Conservation (phyloP, 2,797 vertebrate genomes). For the Sus cebifrons region DNA sequence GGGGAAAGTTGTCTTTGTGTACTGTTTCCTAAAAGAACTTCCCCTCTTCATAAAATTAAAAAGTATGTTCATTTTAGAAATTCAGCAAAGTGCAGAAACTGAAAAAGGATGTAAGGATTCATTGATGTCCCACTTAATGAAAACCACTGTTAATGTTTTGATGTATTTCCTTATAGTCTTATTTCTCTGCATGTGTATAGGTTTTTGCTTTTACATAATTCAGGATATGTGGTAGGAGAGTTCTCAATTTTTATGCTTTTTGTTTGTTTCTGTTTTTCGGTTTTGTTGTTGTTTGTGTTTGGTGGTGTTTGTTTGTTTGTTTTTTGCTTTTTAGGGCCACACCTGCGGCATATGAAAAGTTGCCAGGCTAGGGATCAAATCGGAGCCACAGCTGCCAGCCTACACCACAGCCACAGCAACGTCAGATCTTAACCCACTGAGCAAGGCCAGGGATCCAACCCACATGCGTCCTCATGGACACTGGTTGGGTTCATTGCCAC, state of each 20-base stretch:
- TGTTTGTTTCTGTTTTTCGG: too few relatives aligned
- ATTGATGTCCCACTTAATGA: background rate
- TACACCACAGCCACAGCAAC: too few relatives aligned
- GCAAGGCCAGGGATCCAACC: too few relatives aligned
- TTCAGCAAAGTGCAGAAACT: background rate
- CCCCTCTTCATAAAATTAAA: background rate
- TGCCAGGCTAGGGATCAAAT: too few relatives aligned
- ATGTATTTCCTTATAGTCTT: background rate
- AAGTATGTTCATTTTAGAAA: background rate
- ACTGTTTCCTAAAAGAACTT: background rate
- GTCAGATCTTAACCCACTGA: too few relatives aligned
- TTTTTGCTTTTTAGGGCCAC: too few relatives aligned
- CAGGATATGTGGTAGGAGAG: background rate
- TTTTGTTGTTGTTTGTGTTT: too few relatives aligned
- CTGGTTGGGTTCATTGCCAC: too few relatives aligned
- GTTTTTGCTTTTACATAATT: slow-evolving; percentile 1
- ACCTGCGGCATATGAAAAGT: too few relatives aligned
- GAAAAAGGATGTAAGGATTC: background rate
- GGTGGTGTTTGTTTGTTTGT: too few relatives aligned
- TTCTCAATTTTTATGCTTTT: background rate
- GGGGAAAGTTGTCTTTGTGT: background rate
- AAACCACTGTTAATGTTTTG: background rate
- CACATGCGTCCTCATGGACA: too few relatives aligned
- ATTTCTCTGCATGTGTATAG: background rate
- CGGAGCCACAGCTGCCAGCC: too few relatives aligned